These are phyloP conservation scores for Drosophila oshimai DNA, from an alignment of 1,140 invertebrate genomes.

Conservation along the genomic window DNA sequence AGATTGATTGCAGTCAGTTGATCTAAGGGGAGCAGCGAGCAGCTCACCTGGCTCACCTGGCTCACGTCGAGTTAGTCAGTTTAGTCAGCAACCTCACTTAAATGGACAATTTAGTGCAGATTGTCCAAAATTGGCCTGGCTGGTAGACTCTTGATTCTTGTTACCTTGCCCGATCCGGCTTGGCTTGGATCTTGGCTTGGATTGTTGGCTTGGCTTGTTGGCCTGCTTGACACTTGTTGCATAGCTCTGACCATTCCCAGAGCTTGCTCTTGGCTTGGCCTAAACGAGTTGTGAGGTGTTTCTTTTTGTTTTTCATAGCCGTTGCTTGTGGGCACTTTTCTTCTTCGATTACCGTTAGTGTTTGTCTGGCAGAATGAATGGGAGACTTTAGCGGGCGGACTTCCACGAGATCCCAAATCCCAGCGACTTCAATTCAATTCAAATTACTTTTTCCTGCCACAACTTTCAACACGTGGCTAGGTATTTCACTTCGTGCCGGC, in stretches of 20 bases:
- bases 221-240: slow-evolving; percentile 60
- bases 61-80: background rate
- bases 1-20: slow-evolving; percentile 72
- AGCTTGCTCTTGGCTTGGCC: slow-evolving; percentile 36
- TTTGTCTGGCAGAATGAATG: background rate
- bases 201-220: slow-evolving; percentile 21
- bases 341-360: slow-evolving; percentile 60
- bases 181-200: slow-evolving; percentile 6
- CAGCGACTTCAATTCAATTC: background rate
- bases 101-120: slow-evolving; percentile 78
- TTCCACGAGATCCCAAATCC: background rate
- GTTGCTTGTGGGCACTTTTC: slow-evolving; percentile 48
- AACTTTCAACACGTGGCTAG: slow-evolving; percentile 54
- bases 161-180: slow-evolving; percentile 42
- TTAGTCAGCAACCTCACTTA: slow-evolving; percentile 60
- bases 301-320: slow-evolving; percentile 18
- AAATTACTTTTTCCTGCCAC: slow-evolving; percentile 13
- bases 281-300: slow-evolving; percentile 56
- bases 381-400: background rate
- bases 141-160: slow-evolving; percentile 49
- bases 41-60: too few species aligned
- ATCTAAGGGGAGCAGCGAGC: slow-evolving; percentile 42
- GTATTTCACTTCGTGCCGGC: slow-evolving; percentile 55
- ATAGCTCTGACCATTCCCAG: slow-evolving; percentile 71
- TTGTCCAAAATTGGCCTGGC: slow-evolving; percentile 71